A percentile compares a stretch with the other conserved stretches of the same genome.
Evolutionary conservation across 2,888 invertebrate genomes (phyloP).

Genomic region (Antheraea yamamai): DNA sequence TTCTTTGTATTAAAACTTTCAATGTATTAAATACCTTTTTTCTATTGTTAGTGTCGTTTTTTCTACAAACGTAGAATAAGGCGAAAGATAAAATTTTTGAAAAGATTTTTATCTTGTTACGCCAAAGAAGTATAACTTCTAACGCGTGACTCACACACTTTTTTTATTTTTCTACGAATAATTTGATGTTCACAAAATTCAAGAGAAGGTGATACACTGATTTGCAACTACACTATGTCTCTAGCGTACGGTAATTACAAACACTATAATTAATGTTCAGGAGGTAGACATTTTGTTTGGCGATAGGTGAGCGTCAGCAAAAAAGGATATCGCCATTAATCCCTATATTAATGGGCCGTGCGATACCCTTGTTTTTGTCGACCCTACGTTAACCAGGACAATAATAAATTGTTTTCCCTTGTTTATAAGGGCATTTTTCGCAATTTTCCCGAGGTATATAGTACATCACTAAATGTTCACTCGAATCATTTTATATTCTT

Average conservation of each 20-base stretch:
- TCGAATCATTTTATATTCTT: background rate
- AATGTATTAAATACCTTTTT: no score
- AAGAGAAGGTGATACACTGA: background rate
- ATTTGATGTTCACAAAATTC: no score
- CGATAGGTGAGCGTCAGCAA: conserved; percentile 21
- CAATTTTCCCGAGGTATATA: background rate
- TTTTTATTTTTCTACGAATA: no score
- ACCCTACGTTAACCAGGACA: conserved; percentile 32
- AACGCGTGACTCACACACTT: no score
- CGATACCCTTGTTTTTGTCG: conserved; percentile 42
- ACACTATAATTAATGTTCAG: conserved; percentile 10
- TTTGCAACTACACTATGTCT: background rate
- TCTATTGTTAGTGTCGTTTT: no score
- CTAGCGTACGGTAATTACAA: background rate
- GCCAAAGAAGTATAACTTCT: no score
- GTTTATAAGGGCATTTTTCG: conserved; percentile 3
- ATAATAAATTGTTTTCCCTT: conserved; percentile 16
- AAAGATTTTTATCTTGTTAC: no score
- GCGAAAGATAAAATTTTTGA: no score
- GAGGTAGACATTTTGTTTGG: conserved; percentile 9
- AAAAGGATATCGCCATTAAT: conserved; percentile 47
- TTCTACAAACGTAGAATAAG: no score
- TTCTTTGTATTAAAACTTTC: no score
- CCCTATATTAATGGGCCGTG: conserved; percentile 50
- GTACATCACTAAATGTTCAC: conserved; percentile 4